Conservation (phyloP, 2,888 invertebrate species). For the Phlogophora meticulosa region DNA sequence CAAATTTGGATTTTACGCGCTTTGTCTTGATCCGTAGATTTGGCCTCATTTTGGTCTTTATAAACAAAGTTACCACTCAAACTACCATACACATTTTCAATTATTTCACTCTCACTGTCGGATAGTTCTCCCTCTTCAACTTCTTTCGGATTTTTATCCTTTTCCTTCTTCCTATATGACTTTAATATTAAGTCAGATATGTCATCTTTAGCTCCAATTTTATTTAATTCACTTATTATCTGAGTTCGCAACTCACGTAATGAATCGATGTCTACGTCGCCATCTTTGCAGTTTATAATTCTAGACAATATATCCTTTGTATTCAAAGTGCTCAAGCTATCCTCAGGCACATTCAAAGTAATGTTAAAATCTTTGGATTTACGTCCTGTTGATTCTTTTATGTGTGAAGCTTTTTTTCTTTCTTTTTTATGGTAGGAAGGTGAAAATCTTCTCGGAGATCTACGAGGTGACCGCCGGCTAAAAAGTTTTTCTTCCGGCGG, state of each 20-base stretch:
- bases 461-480: constrained; percentile 77
- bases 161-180: constrained; percentile 78
- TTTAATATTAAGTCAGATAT: constrained; percentile 87
- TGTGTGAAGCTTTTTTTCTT: constrained; percentile 77
- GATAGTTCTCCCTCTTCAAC: constrained; percentile 88
- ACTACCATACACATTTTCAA: constrained; percentile 85
- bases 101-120: constrained; percentile 87
- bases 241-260: constrained; percentile 86
- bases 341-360: constrained; percentile 86
- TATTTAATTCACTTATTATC: constrained; percentile 87
- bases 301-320: constrained; percentile 86
- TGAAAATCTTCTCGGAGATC: constrained; percentile 75
- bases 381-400: constrained; percentile 67
- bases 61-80: constrained; percentile 84
- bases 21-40: constrained; percentile 67
- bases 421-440: constrained; percentile 80
- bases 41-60: constrained; percentile 55
- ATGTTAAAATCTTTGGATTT: constrained; percentile 83
- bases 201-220: constrained; percentile 85
- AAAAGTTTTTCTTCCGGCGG: constrained; percentile 74
- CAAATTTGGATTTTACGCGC: constrained; percentile 71
- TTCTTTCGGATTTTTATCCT: constrained; percentile 72
- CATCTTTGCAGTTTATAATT: constrained; percentile 85
- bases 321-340: constrained; percentile 83
- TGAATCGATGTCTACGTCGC: constrained; percentile 87